Conservation (phyloP, 1,140 invertebrate genomes). For the Drosophila pseudoobscura region DNA sequence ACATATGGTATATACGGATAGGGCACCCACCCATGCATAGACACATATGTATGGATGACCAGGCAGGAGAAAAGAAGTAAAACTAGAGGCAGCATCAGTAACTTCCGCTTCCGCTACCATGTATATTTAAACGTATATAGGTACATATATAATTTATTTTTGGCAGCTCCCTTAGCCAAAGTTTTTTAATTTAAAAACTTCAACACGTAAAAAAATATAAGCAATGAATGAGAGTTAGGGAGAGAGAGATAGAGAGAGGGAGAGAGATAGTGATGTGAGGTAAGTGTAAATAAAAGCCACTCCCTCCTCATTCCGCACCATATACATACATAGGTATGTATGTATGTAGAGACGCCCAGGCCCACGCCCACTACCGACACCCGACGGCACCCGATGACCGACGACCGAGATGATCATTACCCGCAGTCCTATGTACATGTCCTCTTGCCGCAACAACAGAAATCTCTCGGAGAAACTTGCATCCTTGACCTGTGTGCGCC, state of each 20-base stretch:
- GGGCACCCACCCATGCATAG: neutral
- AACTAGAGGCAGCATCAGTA: neutral
- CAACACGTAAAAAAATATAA: conserved; percentile 20
- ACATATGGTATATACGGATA: neutral
- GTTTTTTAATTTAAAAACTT: conserved; percentile 81
- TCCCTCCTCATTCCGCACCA: neutral
- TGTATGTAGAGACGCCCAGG: neutral
- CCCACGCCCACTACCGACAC: neutral
- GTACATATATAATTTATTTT: conserved; percentile 30
- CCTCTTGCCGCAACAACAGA: neutral
- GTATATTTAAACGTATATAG: conserved; percentile 19
- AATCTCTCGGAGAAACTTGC: conserved; percentile 18
- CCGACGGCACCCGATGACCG: neutral
- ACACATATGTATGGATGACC: conserved; percentile 24
- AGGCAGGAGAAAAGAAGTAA: neutral
- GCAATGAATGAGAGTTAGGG: conserved; percentile 11
- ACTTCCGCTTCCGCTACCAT: too few species aligned
- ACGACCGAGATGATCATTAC: conserved; percentile 17
- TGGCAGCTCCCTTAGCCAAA: conserved; percentile 60
- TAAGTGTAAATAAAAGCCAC: conserved; percentile 55
- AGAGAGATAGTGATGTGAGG: conserved; percentile 15
- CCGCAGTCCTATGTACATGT: neutral
- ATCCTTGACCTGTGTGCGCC: conserved; percentile 64
- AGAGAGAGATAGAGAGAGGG: neutral
- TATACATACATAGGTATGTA: conserved; percentile 4